A percentile compares a stretch with the other conserved stretches of the same genome.
These are phyloP conservation scores for Tenthredo mesomela DNA, from an alignment of 2,888 invertebrate species.

Conservation along the genomic window DNA sequence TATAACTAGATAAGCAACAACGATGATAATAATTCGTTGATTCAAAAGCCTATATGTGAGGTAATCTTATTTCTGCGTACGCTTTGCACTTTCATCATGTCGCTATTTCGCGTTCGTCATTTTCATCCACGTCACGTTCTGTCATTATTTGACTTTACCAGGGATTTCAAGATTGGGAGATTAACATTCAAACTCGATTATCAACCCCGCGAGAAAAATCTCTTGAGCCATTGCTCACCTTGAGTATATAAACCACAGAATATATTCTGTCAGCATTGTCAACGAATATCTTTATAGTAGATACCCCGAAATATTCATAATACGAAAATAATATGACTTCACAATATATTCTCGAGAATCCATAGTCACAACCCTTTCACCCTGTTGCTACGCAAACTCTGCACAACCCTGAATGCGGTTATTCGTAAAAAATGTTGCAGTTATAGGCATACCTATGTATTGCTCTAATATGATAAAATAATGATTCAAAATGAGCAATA, in stretches of 20 bases:
- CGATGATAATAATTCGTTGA: not conserved
- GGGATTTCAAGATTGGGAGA: not conserved
- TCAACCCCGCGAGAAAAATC: not conserved
- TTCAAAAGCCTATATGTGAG: not conserved
- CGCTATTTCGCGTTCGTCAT: not conserved
- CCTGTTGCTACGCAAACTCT: not conserved
- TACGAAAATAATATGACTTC: not conserved
- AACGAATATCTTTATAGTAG: not conserved
- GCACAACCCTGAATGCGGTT: not conserved
- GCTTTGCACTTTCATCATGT: not conserved
- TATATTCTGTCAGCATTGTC: not conserved
- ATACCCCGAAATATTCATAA: not conserved
- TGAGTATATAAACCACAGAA: not conserved
- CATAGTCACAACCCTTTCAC: not conserved
- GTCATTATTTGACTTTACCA: not conserved
- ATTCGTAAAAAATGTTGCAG: not conserved
- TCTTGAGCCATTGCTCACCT: not conserved
- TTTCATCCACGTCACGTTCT: conserved; percentile 10
- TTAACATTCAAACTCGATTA: conserved; percentile 14
- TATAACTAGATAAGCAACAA: not conserved
- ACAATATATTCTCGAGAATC: not conserved
- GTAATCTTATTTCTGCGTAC: not conserved
- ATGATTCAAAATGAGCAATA: not conserved
- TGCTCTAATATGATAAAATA: not conserved
- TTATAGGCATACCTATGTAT: not conserved